Percentiles rank a stretch among this genome's conserved stretches.
Conservation (phyloP, 2,888 invertebrate species). For the Pyrocoelia pectoralis region DNA sequence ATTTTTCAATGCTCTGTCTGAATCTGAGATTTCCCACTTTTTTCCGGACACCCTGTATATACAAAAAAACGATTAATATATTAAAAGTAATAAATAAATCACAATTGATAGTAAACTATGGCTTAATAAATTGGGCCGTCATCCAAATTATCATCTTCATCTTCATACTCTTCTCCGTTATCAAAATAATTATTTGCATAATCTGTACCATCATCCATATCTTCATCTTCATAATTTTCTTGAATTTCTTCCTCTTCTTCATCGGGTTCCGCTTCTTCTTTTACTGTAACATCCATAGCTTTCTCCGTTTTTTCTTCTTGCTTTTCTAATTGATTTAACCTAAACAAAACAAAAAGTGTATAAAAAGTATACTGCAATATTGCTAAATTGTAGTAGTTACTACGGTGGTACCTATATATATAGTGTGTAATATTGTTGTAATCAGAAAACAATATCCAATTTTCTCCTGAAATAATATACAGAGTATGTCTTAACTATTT, state of each 20-base stretch:
- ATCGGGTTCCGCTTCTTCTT: constrained; percentile 64
- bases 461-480: too few relatives aligned
- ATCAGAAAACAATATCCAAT: too few relatives aligned
- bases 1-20: too few relatives aligned
- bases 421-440: too few relatives aligned
- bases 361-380: too few relatives aligned
- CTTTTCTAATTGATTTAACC: constrained; percentile 65
- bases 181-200: constrained; percentile 89
- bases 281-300: constrained; percentile 53
- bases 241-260: constrained; percentile 67
- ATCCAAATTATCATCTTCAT: constrained; percentile 86
- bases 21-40: too few relatives aligned
- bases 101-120: neutral
- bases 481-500: too few relatives aligned
- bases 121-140: constrained; percentile 80
- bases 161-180: constrained; percentile 86
- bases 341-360: constrained; percentile 32
- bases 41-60: too few relatives aligned
- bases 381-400: too few relatives aligned
- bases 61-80: too few relatives aligned
- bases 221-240: constrained; percentile 79
- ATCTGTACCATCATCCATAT: constrained; percentile 89
- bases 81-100: neutral
- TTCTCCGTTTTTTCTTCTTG: constrained; percentile 69
- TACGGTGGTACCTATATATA: too few relatives aligned